phyloP scores from a whole-genome alignment of 2,888 invertebrate genomes.

The Nezara viridula region DNA sequence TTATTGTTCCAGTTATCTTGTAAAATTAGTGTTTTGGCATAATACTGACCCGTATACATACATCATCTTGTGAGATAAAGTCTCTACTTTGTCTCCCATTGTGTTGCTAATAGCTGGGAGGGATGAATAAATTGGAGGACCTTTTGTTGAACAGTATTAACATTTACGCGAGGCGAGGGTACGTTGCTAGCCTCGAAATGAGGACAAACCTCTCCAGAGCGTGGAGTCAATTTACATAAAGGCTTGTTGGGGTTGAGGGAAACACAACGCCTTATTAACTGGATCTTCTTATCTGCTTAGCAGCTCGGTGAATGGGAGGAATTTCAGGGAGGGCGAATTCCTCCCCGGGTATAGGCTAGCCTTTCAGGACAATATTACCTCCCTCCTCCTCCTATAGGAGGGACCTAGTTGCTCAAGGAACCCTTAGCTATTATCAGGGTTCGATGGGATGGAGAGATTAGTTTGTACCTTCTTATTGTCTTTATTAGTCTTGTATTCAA shows the following conservation, averaged over 20 bases:
- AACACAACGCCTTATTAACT: slow-evolving; percentile 53
- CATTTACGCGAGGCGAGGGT: slow-evolving; percentile 8
- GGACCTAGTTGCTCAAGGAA: not conserved
- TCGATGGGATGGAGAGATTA: not conserved
- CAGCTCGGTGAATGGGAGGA: slow-evolving; percentile 11
- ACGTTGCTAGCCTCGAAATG: not conserved
- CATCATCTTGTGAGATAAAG: slow-evolving; percentile 17
- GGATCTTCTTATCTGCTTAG: slow-evolving; percentile 45
- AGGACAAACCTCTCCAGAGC: not conserved
- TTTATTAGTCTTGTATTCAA: not conserved
- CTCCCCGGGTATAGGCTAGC: slow-evolving; percentile 1
- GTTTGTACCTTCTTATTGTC: not conserved
- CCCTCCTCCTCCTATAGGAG: not conserved
- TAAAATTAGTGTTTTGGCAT: not conserved
- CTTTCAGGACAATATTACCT: not conserved
- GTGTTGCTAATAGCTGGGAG: not conserved
- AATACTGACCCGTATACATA: not conserved
- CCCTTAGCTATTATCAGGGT: not conserved
- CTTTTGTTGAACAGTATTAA: slow-evolving; percentile 42
- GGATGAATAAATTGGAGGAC: not conserved
- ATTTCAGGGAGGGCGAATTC: slow-evolving; percentile 26
- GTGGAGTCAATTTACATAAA: slow-evolving; percentile 42
- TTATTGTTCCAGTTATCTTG: not conserved
- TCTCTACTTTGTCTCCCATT: not conserved
- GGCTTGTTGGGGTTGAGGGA: slow-evolving; percentile 9